These are phyloP conservation scores for Esox lucius DNA, from an alignment of 2,797 vertebrate species.

Conservation along the genomic window DNA sequence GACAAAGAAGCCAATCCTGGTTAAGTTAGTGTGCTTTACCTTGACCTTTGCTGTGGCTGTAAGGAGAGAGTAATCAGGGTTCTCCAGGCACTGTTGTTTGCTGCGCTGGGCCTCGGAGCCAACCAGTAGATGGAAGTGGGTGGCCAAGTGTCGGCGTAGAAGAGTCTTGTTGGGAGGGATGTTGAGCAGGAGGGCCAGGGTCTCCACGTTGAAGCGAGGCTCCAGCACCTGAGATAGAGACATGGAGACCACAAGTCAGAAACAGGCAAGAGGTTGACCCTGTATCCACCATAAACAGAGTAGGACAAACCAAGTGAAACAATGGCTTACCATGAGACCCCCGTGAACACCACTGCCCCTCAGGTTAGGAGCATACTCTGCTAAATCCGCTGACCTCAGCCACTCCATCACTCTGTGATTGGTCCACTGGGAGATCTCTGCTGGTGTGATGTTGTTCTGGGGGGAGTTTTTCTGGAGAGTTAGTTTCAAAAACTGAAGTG, in stretches of 20 bases:
- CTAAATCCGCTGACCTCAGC: slow-evolving; percentile 91
- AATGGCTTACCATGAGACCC: slow-evolving; percentile 83
- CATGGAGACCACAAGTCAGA: background rate
- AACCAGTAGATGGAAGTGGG: slow-evolving; percentile 93
- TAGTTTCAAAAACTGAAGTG: background rate
- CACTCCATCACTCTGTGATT: slow-evolving; percentile 98
- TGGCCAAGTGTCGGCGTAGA: slow-evolving; percentile 91
- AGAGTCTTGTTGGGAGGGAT: slow-evolving; percentile 95
- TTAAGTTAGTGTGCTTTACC: slow-evolving; percentile 61
- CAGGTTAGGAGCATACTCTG: slow-evolving; percentile 92
- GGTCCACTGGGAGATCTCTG: slow-evolving; percentile 91
- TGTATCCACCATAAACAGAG: background rate
- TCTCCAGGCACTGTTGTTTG: slow-evolving; percentile 90
- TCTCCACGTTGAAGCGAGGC: slow-evolving; percentile 95
- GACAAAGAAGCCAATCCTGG: background rate
- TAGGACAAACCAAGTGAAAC: background rate
- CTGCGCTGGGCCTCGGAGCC: slow-evolving; percentile 87
- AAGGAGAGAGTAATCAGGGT: slow-evolving; percentile 86
- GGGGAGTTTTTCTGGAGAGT: background rate
- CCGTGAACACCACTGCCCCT: slow-evolving; percentile 94
- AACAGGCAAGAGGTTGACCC: background rate
- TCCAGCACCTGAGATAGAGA: slow-evolving; percentile 83
- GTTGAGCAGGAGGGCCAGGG: slow-evolving; percentile 92
- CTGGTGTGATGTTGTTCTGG: slow-evolving; percentile 83
- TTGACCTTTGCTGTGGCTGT: slow-evolving; percentile 94